phyloP scores from a whole-genome alignment of 2,113 vertebrate genomes.

The Nematolebias whitei region DNA sequence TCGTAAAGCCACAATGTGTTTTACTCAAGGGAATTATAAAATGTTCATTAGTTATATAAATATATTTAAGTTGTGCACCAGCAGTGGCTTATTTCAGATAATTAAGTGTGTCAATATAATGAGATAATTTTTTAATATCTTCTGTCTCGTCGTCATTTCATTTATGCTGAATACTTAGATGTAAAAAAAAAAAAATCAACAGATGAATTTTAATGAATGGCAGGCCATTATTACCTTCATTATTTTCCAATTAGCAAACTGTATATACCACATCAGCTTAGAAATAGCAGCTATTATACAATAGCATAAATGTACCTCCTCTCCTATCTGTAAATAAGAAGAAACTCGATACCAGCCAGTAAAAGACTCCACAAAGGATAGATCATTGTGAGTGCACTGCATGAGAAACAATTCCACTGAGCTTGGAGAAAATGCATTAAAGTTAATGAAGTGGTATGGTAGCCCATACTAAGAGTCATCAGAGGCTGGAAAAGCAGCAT shows the following conservation, averaged over 20 bases:
- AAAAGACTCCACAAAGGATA: constrained; percentile 40
- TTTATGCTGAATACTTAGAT: constrained; percentile 38
- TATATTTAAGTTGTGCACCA: constrained; percentile 50
- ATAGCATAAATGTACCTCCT: constrained; percentile 45
- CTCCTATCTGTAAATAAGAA: constrained; percentile 68
- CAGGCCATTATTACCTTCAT: constrained; percentile 72
- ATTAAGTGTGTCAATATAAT: constrained; percentile 67
- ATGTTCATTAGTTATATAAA: constrained; percentile 39
- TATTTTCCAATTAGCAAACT: constrained; percentile 77
- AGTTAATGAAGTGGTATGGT: constrained; percentile 40
- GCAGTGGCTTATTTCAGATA: constrained; percentile 39
- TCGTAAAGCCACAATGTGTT: constrained; percentile 19
- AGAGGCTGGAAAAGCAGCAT: constrained; percentile 25
- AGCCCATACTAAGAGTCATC: constrained; percentile 15
- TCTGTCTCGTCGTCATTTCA: constrained; percentile 48
- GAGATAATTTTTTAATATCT: constrained; percentile 62
- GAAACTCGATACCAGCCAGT: constrained; percentile 41
- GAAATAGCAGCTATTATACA: constrained; percentile 39
- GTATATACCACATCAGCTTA: constrained; percentile 58
- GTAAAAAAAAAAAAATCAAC: constrained; percentile 25
- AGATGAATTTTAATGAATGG: constrained; percentile 75
- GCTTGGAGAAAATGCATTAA: constrained; percentile 41
- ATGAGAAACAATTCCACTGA: constrained; percentile 40
- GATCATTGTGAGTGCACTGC: constrained; percentile 36
- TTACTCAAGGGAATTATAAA: constrained; percentile 40